Evolutionary conservation across 2,888 invertebrate genomes (phyloP).

Genomic region (Hartigia nigra): DNA sequence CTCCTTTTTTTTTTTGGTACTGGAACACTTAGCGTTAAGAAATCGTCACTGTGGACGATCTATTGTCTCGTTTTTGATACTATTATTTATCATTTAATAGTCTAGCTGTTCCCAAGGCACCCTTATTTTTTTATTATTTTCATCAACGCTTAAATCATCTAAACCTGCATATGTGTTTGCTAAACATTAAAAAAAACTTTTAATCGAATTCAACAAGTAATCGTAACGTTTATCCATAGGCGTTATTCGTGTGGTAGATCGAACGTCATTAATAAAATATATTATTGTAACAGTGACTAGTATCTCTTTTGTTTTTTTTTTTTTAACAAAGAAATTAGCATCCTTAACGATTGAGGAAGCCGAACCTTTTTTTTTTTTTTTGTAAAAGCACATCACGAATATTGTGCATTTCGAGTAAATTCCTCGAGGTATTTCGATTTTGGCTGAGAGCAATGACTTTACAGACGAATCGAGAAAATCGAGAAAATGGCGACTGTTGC

Average conservation of each 20-base stretch:
- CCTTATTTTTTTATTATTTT: constrained; percentile 8
- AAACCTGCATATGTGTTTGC: neutral
- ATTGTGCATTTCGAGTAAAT: neutral
- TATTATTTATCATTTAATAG: constrained; percentile 3
- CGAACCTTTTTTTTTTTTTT: neutral
- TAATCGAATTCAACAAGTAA: neutral
- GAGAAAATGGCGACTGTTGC: neutral
- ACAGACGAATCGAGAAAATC: neutral
- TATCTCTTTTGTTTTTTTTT: neutral
- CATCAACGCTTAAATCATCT: neutral
- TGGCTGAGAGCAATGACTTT: neutral
- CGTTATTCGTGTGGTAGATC: neutral
- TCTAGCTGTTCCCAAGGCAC: constrained; percentile 14
- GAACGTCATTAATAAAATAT: neutral
- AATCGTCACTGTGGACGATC: neutral
- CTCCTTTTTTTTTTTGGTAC: neutral
- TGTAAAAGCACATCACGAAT: neutral
- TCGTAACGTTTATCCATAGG: neutral
- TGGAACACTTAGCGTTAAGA: neutral
- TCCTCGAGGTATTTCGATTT: neutral
- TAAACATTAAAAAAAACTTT: neutral
- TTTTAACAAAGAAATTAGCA: neutral
- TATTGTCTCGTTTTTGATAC: constrained; percentile 14
- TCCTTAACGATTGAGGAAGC: neutral
- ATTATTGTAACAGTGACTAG: neutral